phyloP scores from a whole-genome alignment of 2,888 invertebrate genomes.

The Anoncus sp. region DNA sequence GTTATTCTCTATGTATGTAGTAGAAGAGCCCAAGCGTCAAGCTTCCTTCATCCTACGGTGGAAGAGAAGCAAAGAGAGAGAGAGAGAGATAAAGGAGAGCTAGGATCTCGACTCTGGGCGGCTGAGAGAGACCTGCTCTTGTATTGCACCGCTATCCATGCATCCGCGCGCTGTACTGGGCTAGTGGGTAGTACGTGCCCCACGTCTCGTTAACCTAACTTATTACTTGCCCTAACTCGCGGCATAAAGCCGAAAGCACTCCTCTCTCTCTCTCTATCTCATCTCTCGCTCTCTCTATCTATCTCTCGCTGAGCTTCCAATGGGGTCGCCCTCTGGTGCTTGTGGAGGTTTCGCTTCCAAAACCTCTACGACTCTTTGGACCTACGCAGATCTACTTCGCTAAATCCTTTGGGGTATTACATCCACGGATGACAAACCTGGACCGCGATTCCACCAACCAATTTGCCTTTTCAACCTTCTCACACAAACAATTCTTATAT shows the following conservation, averaged over 20 bases:
- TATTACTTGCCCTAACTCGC: constrained; percentile 71
- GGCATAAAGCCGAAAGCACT: constrained; percentile 67
- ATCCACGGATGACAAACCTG: constrained; percentile 13
- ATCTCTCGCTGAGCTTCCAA: constrained; percentile 18
- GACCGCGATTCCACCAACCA: not conserved
- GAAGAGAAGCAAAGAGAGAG: constrained; percentile 28
- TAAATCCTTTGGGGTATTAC: constrained; percentile 35
- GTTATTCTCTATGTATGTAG: not conserved
- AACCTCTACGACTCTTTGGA: constrained; percentile 26
- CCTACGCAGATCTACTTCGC: constrained; percentile 13
- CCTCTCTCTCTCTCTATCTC: constrained; percentile 16
- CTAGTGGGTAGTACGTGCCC: constrained; percentile 64
- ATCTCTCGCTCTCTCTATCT: constrained; percentile 9
- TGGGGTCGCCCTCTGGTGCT: constrained; percentile 3
- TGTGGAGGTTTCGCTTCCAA: constrained; percentile 21
- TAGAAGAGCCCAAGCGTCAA: constrained; percentile 35
- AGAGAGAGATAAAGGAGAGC: constrained; percentile 27
- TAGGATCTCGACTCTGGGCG: constrained; percentile 46
- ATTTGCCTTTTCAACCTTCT: constrained; percentile 7
- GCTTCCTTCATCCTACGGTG: constrained; percentile 40
- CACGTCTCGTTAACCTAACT: constrained; percentile 71
- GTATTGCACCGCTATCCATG: constrained; percentile 41
- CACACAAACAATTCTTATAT: too few species aligned
- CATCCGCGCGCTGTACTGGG: constrained; percentile 37
- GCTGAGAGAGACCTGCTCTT: constrained; percentile 40